These are phyloP conservation scores for Odocoileus hemionus DNA, from an alignment of 2,113 vertebrate species.

Conservation along the genomic window DNA sequence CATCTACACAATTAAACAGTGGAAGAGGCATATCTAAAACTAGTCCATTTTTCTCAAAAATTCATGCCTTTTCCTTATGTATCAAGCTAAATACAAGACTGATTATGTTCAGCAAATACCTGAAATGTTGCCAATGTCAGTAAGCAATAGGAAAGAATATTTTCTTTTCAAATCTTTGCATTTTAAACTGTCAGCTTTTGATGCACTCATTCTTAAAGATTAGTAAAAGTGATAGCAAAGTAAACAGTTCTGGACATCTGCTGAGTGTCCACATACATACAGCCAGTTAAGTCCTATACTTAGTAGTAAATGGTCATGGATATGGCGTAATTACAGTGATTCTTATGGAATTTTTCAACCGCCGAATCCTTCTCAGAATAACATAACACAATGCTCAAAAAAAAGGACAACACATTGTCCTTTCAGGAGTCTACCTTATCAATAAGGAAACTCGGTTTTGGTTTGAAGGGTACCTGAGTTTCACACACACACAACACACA, in stretches of 20 bases:
- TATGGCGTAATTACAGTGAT: background rate
- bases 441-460: background rate
- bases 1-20: background rate
- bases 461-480: background rate
- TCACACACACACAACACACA: background rate
- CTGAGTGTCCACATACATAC: background rate
- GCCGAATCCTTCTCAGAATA: background rate
- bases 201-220: background rate
- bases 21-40: background rate
- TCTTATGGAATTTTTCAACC: background rate
- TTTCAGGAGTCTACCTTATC: background rate
- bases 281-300: background rate
- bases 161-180: background rate
- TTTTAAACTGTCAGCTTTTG: background rate
- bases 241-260: background rate
- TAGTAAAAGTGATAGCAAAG: background rate
- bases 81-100: background rate
- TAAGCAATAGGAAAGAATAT: background rate
- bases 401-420: background rate
- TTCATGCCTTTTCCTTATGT: background rate
- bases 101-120: background rate
- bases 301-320: background rate
- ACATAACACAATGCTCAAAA: background rate
- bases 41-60: background rate
- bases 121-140: background rate